Evolutionary conservation across 2,888 invertebrate species (phyloP), one percentile per base, ranked within the genome.

Genomic region (Drosophila paramelanica): DNA sequence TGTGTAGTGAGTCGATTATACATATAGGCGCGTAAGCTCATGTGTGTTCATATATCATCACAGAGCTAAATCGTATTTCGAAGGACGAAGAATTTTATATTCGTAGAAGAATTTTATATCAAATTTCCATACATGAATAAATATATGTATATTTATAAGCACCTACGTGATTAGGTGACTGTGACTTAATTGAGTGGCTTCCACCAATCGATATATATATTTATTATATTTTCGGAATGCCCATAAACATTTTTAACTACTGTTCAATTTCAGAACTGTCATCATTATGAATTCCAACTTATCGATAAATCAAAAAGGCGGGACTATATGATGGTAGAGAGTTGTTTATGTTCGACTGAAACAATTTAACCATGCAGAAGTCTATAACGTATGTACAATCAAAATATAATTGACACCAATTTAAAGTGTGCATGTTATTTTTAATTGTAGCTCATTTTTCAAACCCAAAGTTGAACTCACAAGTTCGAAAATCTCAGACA

Each of bases 351-450:
- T 57, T 70, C n/a, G 43, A 25, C 38, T 27, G 46, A 41, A 41
- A 62, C 0, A 51, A n/a, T 42, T 11, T 8, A 17, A 68, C 31
- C 11, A 79, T 82, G 86, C 81, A 83, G 50, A 84, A 84, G 51
- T 83, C 83, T 0, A 83, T 83, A 81, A 87, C 84, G 83, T 87
- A 62, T 52, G 41, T n/a, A 8, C 14, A 17, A 13, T 41, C 8
- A n/a, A 38, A 25, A 14, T 20, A 8, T 13, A 20, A 8, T 11
- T 25, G 13, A 4, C 14, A 17, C 5, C 17, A 7, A 20, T 0
- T n/a, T 49, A 20, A 42, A 41, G 5, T 39, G 10, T 17, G 23
- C 23, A 3, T 43, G 3, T 23, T 20, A 36, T 51, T 36, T 31
- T 5, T 17, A 11, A 14, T 13, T 43, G 0, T 27, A 85, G 84